Evolutionary conservation across 2,113 vertebrate species (phyloP).

Genomic region (Sinocyclocheilus anshuiensis): DNA sequence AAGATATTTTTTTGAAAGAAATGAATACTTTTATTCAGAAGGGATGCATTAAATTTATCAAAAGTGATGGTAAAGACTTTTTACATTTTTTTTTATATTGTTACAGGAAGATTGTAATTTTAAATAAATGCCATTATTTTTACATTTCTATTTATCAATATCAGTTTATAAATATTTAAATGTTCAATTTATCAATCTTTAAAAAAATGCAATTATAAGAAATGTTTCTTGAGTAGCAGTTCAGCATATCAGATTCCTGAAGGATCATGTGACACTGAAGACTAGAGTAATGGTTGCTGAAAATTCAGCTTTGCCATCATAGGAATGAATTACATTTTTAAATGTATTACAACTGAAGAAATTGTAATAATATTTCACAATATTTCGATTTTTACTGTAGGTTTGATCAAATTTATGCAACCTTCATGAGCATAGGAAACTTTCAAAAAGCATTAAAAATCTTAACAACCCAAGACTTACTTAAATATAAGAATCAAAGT

Average conservation of each 20-base stretch:
- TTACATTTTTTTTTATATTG: not conserved
- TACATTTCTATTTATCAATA: not conserved
- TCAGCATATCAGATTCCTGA: not conserved
- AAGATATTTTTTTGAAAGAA: too few relatives aligned
- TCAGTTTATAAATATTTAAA: not conserved
- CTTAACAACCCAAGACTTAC: not conserved
- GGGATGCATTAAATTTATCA: not conserved
- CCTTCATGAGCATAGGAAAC: not conserved
- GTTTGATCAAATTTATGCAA: not conserved
- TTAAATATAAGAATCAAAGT: not conserved
- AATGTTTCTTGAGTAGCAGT: not conserved
- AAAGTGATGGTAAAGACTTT: not conserved
- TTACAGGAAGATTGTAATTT: not conserved
- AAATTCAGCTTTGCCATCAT: not conserved
- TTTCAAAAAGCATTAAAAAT: not conserved
- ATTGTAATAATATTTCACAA: not conserved
- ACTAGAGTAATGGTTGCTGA: not conserved
- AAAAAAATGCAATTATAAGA: not conserved
- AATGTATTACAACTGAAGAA: not conserved
- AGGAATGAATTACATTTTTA: not conserved
- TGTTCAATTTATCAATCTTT: too few relatives aligned
- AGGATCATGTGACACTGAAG: not conserved
- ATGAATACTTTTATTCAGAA: not conserved
- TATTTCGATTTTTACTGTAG: not conserved
- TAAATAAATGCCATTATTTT: not conserved